Evolutionary conservation across 2,888 invertebrate genomes (phyloP).

Genomic region (Drosophila acutilabella): DNA sequence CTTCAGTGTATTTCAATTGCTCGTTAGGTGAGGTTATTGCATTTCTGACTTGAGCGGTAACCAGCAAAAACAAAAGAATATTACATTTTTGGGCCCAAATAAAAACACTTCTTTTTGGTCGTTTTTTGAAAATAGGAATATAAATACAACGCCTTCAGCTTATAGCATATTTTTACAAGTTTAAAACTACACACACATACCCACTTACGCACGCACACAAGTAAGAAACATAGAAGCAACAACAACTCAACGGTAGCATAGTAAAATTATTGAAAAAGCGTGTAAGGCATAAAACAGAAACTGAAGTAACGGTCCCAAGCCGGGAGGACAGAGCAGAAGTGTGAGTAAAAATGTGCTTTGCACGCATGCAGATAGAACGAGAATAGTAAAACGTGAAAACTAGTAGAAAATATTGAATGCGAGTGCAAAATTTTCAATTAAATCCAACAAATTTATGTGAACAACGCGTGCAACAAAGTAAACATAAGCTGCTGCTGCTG

Average conservation of each 20-base stretch:
- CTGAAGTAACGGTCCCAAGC: conserved; percentile 71
- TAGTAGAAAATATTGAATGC: conserved; percentile 37
- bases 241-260: conserved; percentile 38
- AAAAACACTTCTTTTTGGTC: conserved; percentile 53
- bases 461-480: conserved; percentile 45
- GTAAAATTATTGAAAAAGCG: conserved; percentile 59
- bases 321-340: conserved; percentile 39
- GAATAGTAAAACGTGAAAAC: conserved; percentile 4
- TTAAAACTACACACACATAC: conserved; percentile 19
- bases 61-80: conserved; percentile 14
- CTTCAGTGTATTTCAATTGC: conserved; percentile 67
- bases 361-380: conserved; percentile 41
- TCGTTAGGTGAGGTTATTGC: conserved; percentile 71
- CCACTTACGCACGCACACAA: neutral
- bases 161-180: conserved; percentile 51
- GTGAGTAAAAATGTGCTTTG: conserved; percentile 74
- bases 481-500: conserved; percentile 25
- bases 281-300: conserved; percentile 57
- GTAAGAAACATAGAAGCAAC: conserved; percentile 27
- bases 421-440: conserved; percentile 65
- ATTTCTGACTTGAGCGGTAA: conserved; percentile 50
- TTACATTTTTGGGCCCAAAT: conserved; percentile 39
- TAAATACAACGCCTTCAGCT: conserved; percentile 43
- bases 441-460: conserved; percentile 59
- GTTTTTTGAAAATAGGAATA: conserved; percentile 38